Percentiles rank a stretch among this genome's conserved stretches.
phyloP scores from a whole-genome alignment of 1,140 invertebrate species.

The Bicyclus anynana region DNA sequence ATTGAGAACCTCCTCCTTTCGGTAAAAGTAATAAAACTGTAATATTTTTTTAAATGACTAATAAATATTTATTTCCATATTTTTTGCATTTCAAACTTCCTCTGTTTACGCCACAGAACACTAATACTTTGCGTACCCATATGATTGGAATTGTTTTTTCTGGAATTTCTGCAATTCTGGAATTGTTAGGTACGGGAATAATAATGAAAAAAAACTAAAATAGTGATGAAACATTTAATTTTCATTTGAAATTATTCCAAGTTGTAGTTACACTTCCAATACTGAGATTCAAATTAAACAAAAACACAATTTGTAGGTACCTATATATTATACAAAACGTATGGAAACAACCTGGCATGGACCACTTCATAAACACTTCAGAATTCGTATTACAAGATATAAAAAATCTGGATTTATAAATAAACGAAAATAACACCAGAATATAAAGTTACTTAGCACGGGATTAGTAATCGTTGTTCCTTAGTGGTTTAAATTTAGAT shows the following conservation, averaged over 20 bases:
- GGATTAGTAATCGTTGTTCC: too few species aligned
- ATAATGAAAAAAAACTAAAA: constrained; percentile 33
- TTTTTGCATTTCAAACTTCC: too few species aligned
- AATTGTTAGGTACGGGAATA: neutral
- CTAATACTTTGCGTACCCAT: too few species aligned
- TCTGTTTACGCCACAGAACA: too few species aligned
- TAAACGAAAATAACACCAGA: neutral
- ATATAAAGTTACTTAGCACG: neutral
- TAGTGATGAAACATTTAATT: constrained; percentile 76
- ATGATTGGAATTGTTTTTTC: too few species aligned
- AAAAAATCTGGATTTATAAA: neutral
- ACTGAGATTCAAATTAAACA: constrained; percentile 75
- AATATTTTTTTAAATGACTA: too few species aligned
- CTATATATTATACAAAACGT: constrained; percentile 62
- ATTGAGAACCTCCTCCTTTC: too few species aligned
- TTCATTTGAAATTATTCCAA: constrained; percentile 75
- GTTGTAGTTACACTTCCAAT: constrained; percentile 69
- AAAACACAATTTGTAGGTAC: constrained; percentile 66
- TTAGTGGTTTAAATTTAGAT: too few species aligned
- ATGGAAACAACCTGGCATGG: neutral
- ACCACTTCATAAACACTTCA: neutral
- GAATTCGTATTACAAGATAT: neutral
- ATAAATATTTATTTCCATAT: too few species aligned
- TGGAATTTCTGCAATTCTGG: neutral
- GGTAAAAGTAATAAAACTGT: too few species aligned